phyloP scores from a whole-genome alignment of 2,797 vertebrate genomes.

The Acanthurus lineatus region DNA sequence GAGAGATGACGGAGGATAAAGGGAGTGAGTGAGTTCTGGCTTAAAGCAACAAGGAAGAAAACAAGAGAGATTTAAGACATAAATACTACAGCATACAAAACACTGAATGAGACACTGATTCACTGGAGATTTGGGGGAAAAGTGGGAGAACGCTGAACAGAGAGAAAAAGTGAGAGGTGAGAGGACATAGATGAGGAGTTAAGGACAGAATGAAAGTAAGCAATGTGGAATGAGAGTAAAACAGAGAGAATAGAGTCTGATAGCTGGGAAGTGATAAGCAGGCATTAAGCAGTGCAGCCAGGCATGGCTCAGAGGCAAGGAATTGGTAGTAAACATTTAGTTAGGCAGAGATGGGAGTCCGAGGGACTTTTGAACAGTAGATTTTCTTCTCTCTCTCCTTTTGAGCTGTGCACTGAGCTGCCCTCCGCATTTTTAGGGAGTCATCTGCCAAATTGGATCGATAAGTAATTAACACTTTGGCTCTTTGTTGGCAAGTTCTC shows the following conservation, averaged over 20 bases:
- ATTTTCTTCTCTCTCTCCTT: conserved; percentile 71
- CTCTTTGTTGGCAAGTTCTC: conserved; percentile 74
- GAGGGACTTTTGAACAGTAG: conserved; percentile 66
- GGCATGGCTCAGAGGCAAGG: conserved; percentile 50
- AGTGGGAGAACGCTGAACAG: not conserved
- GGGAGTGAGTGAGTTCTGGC: too few species aligned
- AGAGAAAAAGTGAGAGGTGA: conserved; percentile 46
- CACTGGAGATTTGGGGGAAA: conserved; percentile 13
- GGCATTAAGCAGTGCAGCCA: conserved; percentile 44
- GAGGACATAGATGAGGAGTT: conserved; percentile 56
- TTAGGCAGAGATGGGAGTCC: conserved; percentile 69
- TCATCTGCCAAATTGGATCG: conserved; percentile 87
- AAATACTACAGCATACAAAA: conserved; percentile 29
- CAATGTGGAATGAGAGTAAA: conserved; percentile 59
- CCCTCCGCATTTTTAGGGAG: conserved; percentile 79
- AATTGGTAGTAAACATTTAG: conserved; percentile 79
- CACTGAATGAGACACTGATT: conserved; percentile 39
- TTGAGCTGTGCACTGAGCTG: conserved; percentile 62
- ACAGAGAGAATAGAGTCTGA: conserved; percentile 47
- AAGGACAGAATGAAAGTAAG: conserved; percentile 58
- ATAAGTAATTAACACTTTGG: conserved; percentile 88
- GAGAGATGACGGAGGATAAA: conserved; percentile 9
- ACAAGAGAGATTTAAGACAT: conserved; percentile 17
- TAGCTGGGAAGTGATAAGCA: conserved; percentile 58
- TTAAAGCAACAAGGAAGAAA: conserved; percentile 26